phyloP scores from a whole-genome alignment of 1,140 invertebrate species.

The Calephelis virginiensis region DNA sequence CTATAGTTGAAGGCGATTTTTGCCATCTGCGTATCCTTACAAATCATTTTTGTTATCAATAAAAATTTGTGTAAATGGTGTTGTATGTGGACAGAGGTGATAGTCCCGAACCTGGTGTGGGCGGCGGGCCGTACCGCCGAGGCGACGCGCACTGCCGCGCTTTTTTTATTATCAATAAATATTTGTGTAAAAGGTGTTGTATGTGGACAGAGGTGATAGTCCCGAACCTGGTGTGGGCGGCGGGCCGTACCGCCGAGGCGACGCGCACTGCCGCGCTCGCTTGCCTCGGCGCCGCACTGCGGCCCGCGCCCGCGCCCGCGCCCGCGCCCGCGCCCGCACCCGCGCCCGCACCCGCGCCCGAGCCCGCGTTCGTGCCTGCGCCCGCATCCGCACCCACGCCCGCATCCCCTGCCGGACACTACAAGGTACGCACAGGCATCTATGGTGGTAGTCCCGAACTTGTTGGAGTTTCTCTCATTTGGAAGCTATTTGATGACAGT shows the following conservation, averaged over 20 bases:
- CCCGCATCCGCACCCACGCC: too few relatives aligned
- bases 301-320: conserved; percentile 68
- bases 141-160: conserved; percentile 88
- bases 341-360: conserved; percentile 45
- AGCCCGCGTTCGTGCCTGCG: background rate
- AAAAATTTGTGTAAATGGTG: background rate
- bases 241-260: conserved; percentile 89
- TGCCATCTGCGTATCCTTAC: background rate
- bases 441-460: too few relatives aligned
- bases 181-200: background rate
- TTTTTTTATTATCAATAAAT: background rate
- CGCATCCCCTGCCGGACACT: too few relatives aligned
- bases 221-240: conserved; percentile 88
- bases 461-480: too few relatives aligned
- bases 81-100: conserved; percentile 76
- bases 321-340: too few relatives aligned
- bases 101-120: conserved; percentile 89
- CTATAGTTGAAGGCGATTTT: too few relatives aligned
- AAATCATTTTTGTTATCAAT: background rate
- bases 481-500: too few relatives aligned
- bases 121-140: conserved; percentile 88
- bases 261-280: conserved; percentile 88
- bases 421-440: too few relatives aligned
- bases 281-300: conserved; percentile 85
- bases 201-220: conserved; percentile 81